Evolutionary conservation across 1,140 invertebrate species (phyloP), one percentile per base, ranked within the genome.

Genomic region (Pseudomyrmex concolor): DNA sequence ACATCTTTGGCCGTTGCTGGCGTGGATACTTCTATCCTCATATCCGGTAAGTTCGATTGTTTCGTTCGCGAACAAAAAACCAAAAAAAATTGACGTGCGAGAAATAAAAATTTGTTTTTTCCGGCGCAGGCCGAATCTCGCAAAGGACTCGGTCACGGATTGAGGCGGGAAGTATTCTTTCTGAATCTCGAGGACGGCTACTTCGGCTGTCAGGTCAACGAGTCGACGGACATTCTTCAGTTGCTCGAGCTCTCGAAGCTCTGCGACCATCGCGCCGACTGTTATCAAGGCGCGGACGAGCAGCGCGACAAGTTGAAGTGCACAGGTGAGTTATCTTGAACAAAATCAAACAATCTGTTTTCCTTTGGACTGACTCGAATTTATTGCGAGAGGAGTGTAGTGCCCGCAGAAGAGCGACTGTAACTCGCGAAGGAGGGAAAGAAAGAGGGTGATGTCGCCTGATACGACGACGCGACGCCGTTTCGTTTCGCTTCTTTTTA

Each of bases 151-250:
- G 96, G 97, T 94, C 96, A 96, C 95, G 97, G 96, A 95, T 95
- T 96, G 92, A 97, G 96, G 95, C 95, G 97, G 94, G 98, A 99
- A 96, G 97, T 99, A 94, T 99, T 99, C 95, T 98, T 99, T 95
- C 95, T 99, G 93, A 98, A 99, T 95, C 96, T 99, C 94, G 98
- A 99, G 96, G 98, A 99, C 95, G 98, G 98, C 89, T 99, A 98
- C 94, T 99, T 99, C 95, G 98, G 98, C 86, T 99, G 98, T 95
- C 98, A 99, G 96, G 97, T 99, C 82, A 99, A 99, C 95, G 97
- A 98, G 95, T 98, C 98, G 74, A 97, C 97, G 89, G 98, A 99
- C 94, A 97, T 99, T 90, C 95, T 99, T 92, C 98, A 99, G 95
- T 95, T 99, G 90, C 98, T 98, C 95, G 97, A 99, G 96, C 95